Evolutionary conservation across 2,888 invertebrate genomes (phyloP), one percentile per base, ranked within the genome.

Genomic region (Miltochrista miniata): DNA sequence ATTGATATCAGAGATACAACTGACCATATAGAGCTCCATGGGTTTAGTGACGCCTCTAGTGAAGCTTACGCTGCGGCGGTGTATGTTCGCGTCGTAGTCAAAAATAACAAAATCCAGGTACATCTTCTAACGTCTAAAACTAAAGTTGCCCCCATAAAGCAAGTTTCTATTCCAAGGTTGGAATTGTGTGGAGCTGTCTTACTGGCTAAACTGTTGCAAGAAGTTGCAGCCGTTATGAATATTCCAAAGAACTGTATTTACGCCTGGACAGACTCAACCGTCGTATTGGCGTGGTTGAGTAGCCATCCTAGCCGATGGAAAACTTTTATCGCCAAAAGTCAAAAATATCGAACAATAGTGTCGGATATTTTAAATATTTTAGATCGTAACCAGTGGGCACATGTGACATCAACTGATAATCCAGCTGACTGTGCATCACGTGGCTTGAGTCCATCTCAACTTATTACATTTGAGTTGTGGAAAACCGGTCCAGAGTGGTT

Each of bases 141-240:
- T 0, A 44, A 12, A 12, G 49, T 50, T 7, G 44, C 49, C 8
- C 44, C 44, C 4, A 30, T 50, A 1, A 50, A 15, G 8, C 44
- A 38, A 14, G 18, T 49, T 0, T 33, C 18, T n/a, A 49, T 49
- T 10, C 49, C 49, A 11, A 9, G 44, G 4, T 14, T 50, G 15
- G 49, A 50, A 11, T 14, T 50, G n/a, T 50, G 45, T 30, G 49
- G 40, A 9, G 45, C 49, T 14, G 39, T 45, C 1, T 11, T 50
- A 1, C 30, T 44, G 8, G 7, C 44, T 3, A 39, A 40, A 12
- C 30, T 50, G 5, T 13, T 49, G 10, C 1, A 3, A 1, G 49
- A 49, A 11, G 35, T 35, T 0, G 37, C 14, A 8, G 11, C 8
- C 1, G 24, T 34, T 1, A 8, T 49, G 10, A 29, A 33, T 7